Evolutionary conservation across 2,797 vertebrate genomes (phyloP), one percentile per base, ranked within the genome.

Genomic region (Gymnoscopelus microlampas): DNA sequence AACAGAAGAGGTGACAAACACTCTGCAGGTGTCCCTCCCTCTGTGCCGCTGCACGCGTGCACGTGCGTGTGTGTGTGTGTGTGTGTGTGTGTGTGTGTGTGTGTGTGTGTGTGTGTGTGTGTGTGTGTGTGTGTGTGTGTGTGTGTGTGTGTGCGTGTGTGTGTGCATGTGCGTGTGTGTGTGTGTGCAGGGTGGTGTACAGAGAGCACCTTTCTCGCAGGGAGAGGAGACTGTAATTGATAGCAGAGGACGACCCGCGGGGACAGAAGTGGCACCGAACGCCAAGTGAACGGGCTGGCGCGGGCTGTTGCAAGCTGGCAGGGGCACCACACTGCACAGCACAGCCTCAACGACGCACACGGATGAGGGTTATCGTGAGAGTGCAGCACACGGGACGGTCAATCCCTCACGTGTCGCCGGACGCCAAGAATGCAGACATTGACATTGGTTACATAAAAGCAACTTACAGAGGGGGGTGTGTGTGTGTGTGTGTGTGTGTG

Each of bases 1-100:
- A 90, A 85, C 85, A 89, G 87, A 90, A 83, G 87, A 90, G 90
- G 87, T 90, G 88, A 91, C 90, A 92, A 93, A 92, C 89, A 89
- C 85, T 87, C 90, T 84, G 89, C 90, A 92, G 91, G 92, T 92
- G 90, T 88, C 90, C 83, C 85, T 91, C 85, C 89, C 87, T 85
- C 80, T 81, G 87, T 64, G 82, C 81, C 58, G 1, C 35, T 1
- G 53, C 50, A 70, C 74, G 62, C 62, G 70, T 8, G 26, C 12
- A 7, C 3, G 44, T 50, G 11, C 61, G 39, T 3, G 13, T 60
- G 62, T 13, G 60, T 63, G 50, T 50, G 71, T 76, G 63, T 62
- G 70, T 10, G 26, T 10, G 11, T 4, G 39, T 35, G 11, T 64
- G 32, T 6, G 13, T 63, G 62, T 12, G 60, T 66, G 44, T 60